These are phyloP conservation scores for Epistrophe grossulariae DNA, from an alignment of 2,888 invertebrate genomes.

Conservation along the genomic window DNA sequence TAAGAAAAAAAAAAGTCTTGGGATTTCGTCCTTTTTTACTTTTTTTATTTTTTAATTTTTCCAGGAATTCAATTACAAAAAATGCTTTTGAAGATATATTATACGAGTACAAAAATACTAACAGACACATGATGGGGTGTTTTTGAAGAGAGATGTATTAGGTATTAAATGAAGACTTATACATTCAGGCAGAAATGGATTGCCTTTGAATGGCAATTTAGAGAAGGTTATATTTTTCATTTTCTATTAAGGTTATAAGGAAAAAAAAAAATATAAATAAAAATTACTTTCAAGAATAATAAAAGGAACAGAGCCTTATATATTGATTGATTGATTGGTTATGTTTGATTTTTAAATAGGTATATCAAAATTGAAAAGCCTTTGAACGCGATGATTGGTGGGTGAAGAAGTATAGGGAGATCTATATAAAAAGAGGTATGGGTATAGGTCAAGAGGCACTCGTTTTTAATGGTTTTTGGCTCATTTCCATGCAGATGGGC, in stretches of 20 bases:
- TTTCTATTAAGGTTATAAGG: too few species aligned
- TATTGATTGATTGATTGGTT: background rate
- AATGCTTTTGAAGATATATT: conserved; percentile 46
- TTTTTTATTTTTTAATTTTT: conserved; percentile 16
- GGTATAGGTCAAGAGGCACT: too few species aligned
- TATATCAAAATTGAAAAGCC: background rate
- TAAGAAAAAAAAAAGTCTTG: conserved; percentile 4
- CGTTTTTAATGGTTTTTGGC: background rate
- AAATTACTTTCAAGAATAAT: background rate
- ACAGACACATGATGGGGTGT: conserved; percentile 9
- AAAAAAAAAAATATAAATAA: too few species aligned
- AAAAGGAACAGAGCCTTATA: background rate
- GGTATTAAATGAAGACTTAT: background rate
- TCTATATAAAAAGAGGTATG: too few species aligned
- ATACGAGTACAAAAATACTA: conserved; percentile 6
- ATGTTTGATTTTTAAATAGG: conserved; percentile 11
- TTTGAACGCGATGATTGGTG: background rate
- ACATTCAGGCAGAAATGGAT: conserved; percentile 9
- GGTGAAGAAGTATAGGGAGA: too few species aligned
- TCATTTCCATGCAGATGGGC: background rate
- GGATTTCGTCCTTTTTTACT: conserved; percentile 20
- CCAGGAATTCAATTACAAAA: conserved; percentile 69
- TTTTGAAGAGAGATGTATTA: conserved; percentile 5
- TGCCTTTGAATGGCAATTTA: conserved; percentile 34
- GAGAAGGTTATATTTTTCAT: too few species aligned